Evolutionary conservation across 1,140 invertebrate genomes (phyloP), one percentile per base, ranked within the genome.

Genomic region (Cyphomyrmex costatus): DNA sequence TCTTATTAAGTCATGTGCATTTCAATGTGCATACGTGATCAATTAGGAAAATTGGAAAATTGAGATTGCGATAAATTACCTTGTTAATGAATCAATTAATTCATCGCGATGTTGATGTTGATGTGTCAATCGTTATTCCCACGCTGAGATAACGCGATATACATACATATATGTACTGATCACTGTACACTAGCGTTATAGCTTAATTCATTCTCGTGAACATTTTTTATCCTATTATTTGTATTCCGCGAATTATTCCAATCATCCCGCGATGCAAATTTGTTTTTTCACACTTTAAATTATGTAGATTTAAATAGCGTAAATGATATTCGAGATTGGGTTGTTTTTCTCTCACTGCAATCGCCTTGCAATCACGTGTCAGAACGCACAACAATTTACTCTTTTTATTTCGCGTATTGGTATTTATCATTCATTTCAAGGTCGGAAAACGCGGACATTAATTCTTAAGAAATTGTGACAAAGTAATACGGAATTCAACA

Each of bases 1-100:
- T 58, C 61, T 53, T 42, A 27, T 42, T 58, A 68, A 56, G 49
- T 49, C 42, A 21, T 24, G 36, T n/a, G 21, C 16, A 12, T n/a
- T n/a, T 46, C 51, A 6, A 58, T 21, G 21, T 46, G 19, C 27
- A 71, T 56, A 36, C 10, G n/a, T 24, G 66, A 82, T 60, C 36
- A 61, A 82, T 61, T 73, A 83, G 36, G 36, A 73, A 30, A 60
- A 74, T 83, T 61, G n/a, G 30, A 83, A 61, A 83, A 83, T 83
- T 33, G 24, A 70, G 12, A 46, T 73, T n/a, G 36, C 24, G 3
- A 73, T 73, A 83, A 60, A 58, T 73, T 42, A 27, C 36, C 14
- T 7, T 6, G 16, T 8, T 46, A 74, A 46, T 12, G 19, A 46
- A 66, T 79, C n/a, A 66, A 79, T 66, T 66, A 79, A 33, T 21